phyloP scores from a whole-genome alignment of 2,113 vertebrate species.

The Vulpes lagopus region DNA sequence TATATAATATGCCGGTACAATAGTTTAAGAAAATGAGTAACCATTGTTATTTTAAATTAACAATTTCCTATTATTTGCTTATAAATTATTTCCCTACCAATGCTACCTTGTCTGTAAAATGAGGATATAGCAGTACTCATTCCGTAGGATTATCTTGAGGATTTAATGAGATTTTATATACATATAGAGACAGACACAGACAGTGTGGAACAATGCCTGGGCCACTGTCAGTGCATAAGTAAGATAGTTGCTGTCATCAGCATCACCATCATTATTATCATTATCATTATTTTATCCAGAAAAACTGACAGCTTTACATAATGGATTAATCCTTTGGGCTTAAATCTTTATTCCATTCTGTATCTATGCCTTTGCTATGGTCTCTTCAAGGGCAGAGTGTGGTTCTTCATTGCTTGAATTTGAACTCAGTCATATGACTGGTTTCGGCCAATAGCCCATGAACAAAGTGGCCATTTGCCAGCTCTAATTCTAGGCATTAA shows the following conservation, averaged over 20 bases:
- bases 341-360: neutral
- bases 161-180: neutral
- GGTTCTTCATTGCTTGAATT: neutral
- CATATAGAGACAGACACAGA: neutral
- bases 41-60: neutral
- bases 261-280: neutral
- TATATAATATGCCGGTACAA: neutral
- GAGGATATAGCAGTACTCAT: neutral
- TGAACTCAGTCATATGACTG: neutral
- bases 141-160: neutral
- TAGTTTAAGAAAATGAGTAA: neutral
- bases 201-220: neutral
- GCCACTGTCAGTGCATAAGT: neutral
- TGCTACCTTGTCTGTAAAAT: neutral
- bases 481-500: neutral
- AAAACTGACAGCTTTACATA: neutral
- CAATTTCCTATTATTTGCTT: neutral
- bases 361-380: neutral
- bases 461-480: neutral
- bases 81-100: neutral
- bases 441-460: neutral
- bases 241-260: neutral
- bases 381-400: neutral
- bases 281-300: neutral
- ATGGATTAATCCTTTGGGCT: neutral